phyloP scores from a whole-genome alignment of 2,113 vertebrate species.

The Ctenomys sociabilis region DNA sequence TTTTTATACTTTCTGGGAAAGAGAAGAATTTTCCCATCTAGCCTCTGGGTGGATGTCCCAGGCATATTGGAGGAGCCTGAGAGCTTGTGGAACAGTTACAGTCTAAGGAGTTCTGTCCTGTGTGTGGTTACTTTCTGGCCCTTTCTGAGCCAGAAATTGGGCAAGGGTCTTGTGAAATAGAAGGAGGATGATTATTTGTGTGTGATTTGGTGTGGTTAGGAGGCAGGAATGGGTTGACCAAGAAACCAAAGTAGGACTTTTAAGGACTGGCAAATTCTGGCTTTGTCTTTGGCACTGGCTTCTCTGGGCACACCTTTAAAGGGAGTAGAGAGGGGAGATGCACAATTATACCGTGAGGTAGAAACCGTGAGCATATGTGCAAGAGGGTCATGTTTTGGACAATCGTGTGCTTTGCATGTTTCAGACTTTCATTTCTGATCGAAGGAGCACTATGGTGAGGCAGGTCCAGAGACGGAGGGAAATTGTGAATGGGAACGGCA shows the following conservation, averaged over 20 bases:
- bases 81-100: conserved; percentile 36
- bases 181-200: not conserved
- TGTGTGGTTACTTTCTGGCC: conserved; percentile 35
- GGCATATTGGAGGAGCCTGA: not conserved
- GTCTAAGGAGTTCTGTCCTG: conserved; percentile 50
- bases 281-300: not conserved
- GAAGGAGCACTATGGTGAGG: conserved; percentile 13
- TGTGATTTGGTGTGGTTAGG: not conserved
- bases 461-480: conserved; percentile 17
- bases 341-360: not conserved
- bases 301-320: conserved; percentile 37
- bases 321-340: not conserved
- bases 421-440: conserved; percentile 53
- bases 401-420: conserved; percentile 41
- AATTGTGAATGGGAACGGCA: conserved; percentile 61
- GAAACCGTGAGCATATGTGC: not conserved
- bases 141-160: not conserved
- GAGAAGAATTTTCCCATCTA: conserved; percentile 58
- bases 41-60: conserved; percentile 18
- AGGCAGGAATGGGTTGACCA: not conserved
- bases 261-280: not conserved
- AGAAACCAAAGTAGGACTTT: not conserved
- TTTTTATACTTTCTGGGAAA: conserved; percentile 49
- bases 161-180: not conserved
- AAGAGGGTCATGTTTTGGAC: not conserved